phyloP scores from a whole-genome alignment of 2,113 vertebrate genomes.

The Alectura lathami region DNA sequence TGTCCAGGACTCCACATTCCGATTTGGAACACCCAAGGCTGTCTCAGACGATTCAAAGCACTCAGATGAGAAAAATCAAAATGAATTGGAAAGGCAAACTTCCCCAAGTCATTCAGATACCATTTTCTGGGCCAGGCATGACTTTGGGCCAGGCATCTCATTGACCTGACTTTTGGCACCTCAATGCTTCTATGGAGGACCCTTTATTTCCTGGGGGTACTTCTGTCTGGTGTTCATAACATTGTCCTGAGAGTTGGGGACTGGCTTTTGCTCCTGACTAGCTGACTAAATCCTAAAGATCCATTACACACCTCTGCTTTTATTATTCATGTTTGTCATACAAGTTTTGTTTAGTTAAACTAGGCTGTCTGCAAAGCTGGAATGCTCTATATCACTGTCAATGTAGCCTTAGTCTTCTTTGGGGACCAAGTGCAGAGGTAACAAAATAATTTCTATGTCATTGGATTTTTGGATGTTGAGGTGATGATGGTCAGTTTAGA shows the following conservation, averaged over 20 bases:
- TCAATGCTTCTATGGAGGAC: neutral
- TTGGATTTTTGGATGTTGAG: neutral
- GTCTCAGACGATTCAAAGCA: neutral
- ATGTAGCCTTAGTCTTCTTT: fast-evolving
- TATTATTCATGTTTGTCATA: neutral
- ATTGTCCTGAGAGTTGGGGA: neutral
- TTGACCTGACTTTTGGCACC: neutral
- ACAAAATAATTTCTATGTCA: neutral
- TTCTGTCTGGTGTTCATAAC: neutral
- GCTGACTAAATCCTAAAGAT: neutral
- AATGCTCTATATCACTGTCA: neutral
- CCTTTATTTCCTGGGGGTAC: neutral
- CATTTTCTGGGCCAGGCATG: neutral
- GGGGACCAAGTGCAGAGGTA: neutral
- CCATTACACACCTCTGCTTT: neutral
- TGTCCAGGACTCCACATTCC: neutral
- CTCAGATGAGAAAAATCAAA: neutral
- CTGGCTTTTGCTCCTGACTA: neutral
- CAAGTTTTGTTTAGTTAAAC: neutral
- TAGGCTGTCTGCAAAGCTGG: neutral
- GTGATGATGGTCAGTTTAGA: neutral
- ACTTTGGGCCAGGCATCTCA: neutral
- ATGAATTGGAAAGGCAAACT: neutral
- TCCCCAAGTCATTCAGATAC: neutral
- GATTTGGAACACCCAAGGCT: neutral